phyloP scores from a whole-genome alignment of 1,140 invertebrate species.

The Euwallacea fornicatus region DNA sequence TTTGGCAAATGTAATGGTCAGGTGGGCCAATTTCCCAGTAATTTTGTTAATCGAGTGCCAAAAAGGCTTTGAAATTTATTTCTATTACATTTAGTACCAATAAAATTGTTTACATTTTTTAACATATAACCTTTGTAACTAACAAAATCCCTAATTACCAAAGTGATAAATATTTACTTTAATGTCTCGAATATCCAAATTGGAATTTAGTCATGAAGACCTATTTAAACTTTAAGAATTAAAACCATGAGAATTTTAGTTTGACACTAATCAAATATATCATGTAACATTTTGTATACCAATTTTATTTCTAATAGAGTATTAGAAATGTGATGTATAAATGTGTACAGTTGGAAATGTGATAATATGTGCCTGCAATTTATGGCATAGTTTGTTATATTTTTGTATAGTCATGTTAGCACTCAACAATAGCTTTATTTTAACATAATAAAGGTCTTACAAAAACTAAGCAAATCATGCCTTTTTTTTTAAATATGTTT shows the following conservation, averaged over 20 bases:
- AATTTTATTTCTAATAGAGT: constrained; percentile 20
- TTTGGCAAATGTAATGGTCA: constrained; percentile 69
- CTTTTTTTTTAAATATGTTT: neutral
- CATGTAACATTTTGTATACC: constrained; percentile 11
- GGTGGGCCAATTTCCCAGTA: constrained; percentile 78
- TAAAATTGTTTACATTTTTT: neutral
- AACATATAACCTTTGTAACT: neutral
- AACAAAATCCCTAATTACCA: neutral
- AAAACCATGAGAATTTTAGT: neutral
- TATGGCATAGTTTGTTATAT: constrained; percentile 36
- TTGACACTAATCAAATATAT: neutral
- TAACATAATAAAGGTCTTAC: constrained; percentile 18
- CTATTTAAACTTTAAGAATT: too few species aligned
- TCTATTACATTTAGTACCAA: neutral
- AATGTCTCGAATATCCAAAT: neutral
- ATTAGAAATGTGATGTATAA: constrained; percentile 33
- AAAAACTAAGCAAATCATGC: neutral
- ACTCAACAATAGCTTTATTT: constrained; percentile 23
- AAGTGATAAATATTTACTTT: neutral
- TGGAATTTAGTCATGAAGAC: too few species aligned
- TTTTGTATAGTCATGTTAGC: constrained; percentile 32
- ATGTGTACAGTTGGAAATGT: constrained; percentile 34
- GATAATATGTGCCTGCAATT: constrained; percentile 34
- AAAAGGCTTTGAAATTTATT: constrained; percentile 1
- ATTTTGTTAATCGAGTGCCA: constrained; percentile 66